Evolutionary conservation across 2,888 invertebrate genomes (phyloP).

Genomic region (Mycalesis mineus): DNA sequence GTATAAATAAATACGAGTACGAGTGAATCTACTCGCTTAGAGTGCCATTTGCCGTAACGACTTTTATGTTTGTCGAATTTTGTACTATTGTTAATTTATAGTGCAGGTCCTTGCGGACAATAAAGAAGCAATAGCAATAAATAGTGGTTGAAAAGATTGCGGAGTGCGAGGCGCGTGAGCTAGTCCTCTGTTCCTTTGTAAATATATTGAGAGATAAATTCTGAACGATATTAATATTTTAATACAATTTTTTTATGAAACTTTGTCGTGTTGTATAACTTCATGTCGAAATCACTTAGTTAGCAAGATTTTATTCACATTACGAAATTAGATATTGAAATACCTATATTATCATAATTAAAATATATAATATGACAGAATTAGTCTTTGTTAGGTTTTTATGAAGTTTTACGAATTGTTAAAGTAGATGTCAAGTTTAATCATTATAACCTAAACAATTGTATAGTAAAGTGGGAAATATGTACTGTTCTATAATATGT

Average conservation of each 20-base stretch:
- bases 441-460: slow-evolving; percentile 6
- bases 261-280: slow-evolving; percentile 52
- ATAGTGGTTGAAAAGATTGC: slow-evolving; percentile 37
- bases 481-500: slow-evolving; percentile 40
- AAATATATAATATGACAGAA: slow-evolving; percentile 37
- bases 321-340: slow-evolving; percentile 50
- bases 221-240: slow-evolving; percentile 73
- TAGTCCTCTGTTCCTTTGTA: slow-evolving; percentile 42
- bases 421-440: slow-evolving; percentile 26
- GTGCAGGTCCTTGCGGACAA: slow-evolving; percentile 57
- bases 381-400: slow-evolving; percentile 46
- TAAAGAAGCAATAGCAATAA: slow-evolving; percentile 49
- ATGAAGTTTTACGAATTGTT: slow-evolving; percentile 42
- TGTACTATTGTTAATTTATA: slow-evolving; percentile 48
- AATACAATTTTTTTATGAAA: slow-evolving; percentile 63
- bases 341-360: slow-evolving; percentile 39
- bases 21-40: slow-evolving; percentile 60
- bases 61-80: slow-evolving; percentile 50
- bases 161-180: slow-evolving; percentile 27
- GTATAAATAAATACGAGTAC: slow-evolving; percentile 47
- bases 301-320: slow-evolving; percentile 52
- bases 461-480: slow-evolving; percentile 8
- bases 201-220: slow-evolving; percentile 58
- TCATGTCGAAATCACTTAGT: slow-evolving; percentile 53
- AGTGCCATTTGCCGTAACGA: slow-evolving; percentile 70